These are phyloP conservation scores for Pantherophis vulpinus DNA, from an alignment of 2,797 vertebrate species.

Conservation along the genomic window DNA sequence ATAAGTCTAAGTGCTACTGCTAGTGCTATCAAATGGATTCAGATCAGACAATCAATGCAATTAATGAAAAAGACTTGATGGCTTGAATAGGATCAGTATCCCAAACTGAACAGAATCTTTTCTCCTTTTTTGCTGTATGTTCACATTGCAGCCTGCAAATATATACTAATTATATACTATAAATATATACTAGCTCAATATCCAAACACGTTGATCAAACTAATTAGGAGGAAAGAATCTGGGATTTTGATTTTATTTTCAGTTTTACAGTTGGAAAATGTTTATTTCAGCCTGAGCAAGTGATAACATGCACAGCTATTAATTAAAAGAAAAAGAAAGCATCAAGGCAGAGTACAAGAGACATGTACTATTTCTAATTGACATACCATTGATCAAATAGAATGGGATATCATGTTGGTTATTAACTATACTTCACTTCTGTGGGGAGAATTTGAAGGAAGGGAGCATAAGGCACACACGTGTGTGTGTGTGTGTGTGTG, in stretches of 20 bases:
- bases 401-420: neutral
- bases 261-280: neutral
- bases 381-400: neutral
- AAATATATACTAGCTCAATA: neutral
- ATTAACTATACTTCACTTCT: neutral
- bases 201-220: neutral
- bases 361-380: neutral
- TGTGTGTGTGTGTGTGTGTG: too few relatives aligned
- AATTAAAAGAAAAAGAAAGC: neutral
- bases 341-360: neutral
- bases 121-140: neutral
- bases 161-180: neutral
- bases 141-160: neutral
- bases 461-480: neutral
- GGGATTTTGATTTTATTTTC: neutral
- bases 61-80: neutral
- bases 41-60: neutral
- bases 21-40: neutral
- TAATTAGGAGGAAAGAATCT: neutral
- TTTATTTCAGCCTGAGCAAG: constrained; percentile 3
- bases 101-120: neutral
- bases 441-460: neutral
- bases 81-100: neutral
- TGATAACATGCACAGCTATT: neutral
- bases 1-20: too few relatives aligned